Percentiles rank a stretch among this genome's conserved stretches.
phyloP scores from a whole-genome alignment of 2,113 vertebrate species.

The Brachypteracias leptosomus region DNA sequence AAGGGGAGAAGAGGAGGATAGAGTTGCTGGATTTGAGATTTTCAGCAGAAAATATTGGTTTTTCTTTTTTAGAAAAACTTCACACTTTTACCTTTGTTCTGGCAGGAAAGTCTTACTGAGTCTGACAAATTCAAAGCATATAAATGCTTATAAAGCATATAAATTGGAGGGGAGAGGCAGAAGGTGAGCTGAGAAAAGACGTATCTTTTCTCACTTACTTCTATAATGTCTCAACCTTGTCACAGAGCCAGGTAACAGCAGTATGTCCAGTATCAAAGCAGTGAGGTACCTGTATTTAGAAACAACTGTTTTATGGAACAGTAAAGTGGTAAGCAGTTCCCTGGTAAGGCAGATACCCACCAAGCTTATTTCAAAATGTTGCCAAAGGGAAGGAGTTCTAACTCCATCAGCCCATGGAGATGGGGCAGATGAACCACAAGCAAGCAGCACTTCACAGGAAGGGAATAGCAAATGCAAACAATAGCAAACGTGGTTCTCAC shows the following conservation, averaged over 20 bases:
- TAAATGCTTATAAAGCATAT: no score
- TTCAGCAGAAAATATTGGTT: not conserved
- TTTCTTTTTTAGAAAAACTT: not conserved
- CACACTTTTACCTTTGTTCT: not conserved
- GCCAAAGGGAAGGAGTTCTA: not conserved
- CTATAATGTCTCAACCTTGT: not conserved
- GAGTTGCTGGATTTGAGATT: not conserved
- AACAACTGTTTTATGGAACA: not conserved
- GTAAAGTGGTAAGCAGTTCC: not conserved
- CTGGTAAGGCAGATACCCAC: not conserved
- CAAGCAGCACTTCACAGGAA: not conserved
- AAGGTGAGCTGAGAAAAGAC: not conserved
- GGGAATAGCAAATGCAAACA: not conserved
- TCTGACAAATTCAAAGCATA: not conserved
- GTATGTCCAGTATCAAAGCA: not conserved
- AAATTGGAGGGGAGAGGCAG: not conserved
- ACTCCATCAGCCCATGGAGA: not conserved
- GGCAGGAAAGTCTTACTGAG: not conserved
- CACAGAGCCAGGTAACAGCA: not conserved
- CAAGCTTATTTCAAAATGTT: not conserved
- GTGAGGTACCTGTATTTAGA: not conserved
- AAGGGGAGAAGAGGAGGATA: not conserved
- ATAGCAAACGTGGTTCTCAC: not conserved
- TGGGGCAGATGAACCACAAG: not conserved
- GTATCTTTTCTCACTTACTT: not conserved